Percentiles rank a stretch among this genome's conserved stretches.
Conservation (phyloP, 2,797 vertebrate genomes). For the Melanotaenia trifasciata region DNA sequence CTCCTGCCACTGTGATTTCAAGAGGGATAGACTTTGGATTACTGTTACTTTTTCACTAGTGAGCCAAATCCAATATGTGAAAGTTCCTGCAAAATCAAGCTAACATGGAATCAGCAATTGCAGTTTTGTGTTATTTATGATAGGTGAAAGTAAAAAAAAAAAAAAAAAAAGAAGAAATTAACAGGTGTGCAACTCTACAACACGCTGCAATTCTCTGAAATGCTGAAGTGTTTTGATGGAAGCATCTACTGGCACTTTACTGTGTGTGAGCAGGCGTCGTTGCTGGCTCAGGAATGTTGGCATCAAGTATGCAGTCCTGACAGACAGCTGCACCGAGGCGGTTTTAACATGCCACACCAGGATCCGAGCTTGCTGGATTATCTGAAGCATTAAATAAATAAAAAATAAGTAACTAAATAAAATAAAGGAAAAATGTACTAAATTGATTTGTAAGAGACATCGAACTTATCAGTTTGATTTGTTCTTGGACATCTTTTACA, state of each 20-base stretch:
- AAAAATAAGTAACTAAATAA: not conserved
- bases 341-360: constrained; percentile 85
- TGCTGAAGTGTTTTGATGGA: constrained; percentile 88
- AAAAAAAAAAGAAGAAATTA: constrained; percentile 8
- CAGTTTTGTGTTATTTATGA: not conserved
- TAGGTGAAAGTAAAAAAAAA: not conserved
- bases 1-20: constrained; percentile 50
- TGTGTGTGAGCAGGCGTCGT: constrained; percentile 85
- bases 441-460: not conserved
- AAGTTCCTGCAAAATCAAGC: constrained; percentile 34
- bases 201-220: constrained; percentile 77
- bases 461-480: not conserved
- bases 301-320: constrained; percentile 88
- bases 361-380: constrained; percentile 81
- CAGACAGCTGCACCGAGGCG: constrained; percentile 93
- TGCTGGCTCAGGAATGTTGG: constrained; percentile 91
- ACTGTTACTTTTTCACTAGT: constrained; percentile 31
- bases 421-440: not conserved
- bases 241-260: constrained; percentile 82
- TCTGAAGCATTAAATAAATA: constrained; percentile 58
- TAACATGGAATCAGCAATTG: not conserved
- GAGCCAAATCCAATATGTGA: constrained; percentile 43
- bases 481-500: not conserved
- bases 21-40: constrained; percentile 47
- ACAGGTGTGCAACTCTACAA: constrained; percentile 7